Conservation (phyloP, 2,888 invertebrate genomes). For the Tetragnatha montana region DNA sequence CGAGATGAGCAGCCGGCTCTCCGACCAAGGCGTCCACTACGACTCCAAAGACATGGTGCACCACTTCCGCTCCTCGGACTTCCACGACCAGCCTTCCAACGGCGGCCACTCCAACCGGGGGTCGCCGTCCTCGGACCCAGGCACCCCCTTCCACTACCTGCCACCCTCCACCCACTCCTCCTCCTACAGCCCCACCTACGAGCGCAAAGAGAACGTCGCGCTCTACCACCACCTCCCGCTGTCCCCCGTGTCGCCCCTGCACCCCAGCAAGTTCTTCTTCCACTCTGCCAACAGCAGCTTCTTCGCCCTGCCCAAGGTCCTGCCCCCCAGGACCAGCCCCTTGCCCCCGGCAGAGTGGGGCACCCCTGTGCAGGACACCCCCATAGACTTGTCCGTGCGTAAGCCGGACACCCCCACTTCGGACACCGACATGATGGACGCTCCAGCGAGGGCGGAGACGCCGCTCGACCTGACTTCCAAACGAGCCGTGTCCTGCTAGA, state of each 20-base stretch:
- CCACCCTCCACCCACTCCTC: conserved; percentile 58
- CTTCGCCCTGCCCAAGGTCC: conserved; percentile 62
- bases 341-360: conserved; percentile 63
- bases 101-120: conserved; percentile 62
- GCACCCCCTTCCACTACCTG: conserved; percentile 44
- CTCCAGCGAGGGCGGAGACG: conserved; percentile 61
- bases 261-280: conserved; percentile 72
- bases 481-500: conserved; percentile 63
- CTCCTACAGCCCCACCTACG: conserved; percentile 68
- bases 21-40: conserved; percentile 71
- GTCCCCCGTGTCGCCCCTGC: conserved; percentile 73
- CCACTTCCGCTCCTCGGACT: conserved; percentile 65
- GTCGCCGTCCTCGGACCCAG: conserved; percentile 57
- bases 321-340: conserved; percentile 44
- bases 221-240: conserved; percentile 71
- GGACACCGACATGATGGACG: conserved; percentile 44
- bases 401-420: conserved; percentile 68
- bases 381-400: conserved; percentile 74
- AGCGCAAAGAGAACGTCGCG: conserved; percentile 69
- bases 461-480: conserved; percentile 68
- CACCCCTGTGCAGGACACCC: conserved; percentile 73
- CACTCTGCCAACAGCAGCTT: conserved; percentile 69
- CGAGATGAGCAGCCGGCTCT: conserved; percentile 71
- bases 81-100: conserved; percentile 57
- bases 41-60: conserved; percentile 71